Evolutionary conservation across 2,888 invertebrate species (phyloP).

Genomic region (Julus scanicus): DNA sequence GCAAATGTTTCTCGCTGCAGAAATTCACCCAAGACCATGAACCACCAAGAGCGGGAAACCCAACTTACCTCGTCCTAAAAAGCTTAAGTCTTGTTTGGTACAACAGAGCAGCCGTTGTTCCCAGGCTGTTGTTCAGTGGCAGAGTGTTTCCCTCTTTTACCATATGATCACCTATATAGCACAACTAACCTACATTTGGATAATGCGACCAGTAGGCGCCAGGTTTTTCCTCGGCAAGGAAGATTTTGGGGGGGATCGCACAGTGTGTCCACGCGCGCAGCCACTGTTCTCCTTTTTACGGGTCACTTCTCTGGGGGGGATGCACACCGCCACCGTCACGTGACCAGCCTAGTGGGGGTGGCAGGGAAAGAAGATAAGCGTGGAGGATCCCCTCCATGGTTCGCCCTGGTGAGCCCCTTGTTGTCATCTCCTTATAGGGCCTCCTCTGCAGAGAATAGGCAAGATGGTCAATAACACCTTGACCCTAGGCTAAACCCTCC

Average conservation of each 20-base stretch:
- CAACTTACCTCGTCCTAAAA: constrained; percentile 36
- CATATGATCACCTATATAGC: constrained; percentile 53
- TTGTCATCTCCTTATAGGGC: not conserved
- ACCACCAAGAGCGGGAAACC: not conserved
- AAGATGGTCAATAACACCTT: not conserved
- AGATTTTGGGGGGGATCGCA: constrained; percentile 47
- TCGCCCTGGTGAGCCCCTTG: not conserved
- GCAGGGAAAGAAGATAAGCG: not conserved
- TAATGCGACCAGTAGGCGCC: constrained; percentile 51
- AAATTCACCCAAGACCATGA: not conserved
- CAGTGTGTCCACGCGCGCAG: not conserved
- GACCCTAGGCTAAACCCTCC: not conserved
- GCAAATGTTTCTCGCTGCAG: too few species aligned
- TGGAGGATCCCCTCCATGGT: not conserved
- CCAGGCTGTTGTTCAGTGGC: constrained; percentile 44
- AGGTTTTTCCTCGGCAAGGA: constrained; percentile 30
- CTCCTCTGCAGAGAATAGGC: not conserved
- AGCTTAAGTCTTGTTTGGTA: not conserved
- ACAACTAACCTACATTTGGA: constrained; percentile 53
- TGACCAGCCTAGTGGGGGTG: not conserved
- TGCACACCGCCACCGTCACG: constrained; percentile 21
- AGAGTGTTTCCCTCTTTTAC: constrained; percentile 46
- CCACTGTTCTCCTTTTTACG: constrained; percentile 51
- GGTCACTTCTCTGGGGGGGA: constrained; percentile 52
- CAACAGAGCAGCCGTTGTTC: constrained; percentile 48